These are phyloP conservation scores for Sialia sialis DNA, from an alignment of 2,113 vertebrate genomes.

Conservation along the genomic window DNA sequence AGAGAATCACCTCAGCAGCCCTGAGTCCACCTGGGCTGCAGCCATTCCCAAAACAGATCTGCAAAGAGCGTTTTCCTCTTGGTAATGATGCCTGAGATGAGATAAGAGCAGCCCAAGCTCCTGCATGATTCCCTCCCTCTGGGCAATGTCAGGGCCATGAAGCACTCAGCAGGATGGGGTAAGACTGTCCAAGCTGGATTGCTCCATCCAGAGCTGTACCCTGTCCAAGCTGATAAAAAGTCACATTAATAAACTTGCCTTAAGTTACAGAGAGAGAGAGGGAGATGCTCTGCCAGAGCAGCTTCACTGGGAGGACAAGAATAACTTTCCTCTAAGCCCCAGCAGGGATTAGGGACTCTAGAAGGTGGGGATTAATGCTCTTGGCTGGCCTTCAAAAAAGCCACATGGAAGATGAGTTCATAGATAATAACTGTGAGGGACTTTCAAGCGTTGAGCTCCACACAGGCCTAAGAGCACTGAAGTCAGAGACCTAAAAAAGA, in stretches of 20 bases:
- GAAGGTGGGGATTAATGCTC: constrained; percentile 54
- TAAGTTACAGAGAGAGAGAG: constrained; percentile 1
- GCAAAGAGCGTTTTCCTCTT: accelerated
- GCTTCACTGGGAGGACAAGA: constrained; percentile 11
- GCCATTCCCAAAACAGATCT: background rate
- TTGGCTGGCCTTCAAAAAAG: constrained; percentile 46
- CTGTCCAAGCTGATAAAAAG: constrained; percentile 19
- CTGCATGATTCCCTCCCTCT: background rate
- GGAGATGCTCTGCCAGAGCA: background rate
- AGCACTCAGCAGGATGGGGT: background rate
- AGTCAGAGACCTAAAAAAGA: background rate
- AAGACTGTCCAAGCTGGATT: background rate
- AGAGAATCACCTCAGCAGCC: background rate
- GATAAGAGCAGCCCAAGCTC: background rate
- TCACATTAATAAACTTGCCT: constrained; percentile 25
- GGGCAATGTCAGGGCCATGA: background rate
- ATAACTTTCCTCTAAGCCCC: constrained; percentile 51
- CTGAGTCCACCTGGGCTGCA: background rate
- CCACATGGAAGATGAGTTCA: constrained; percentile 61
- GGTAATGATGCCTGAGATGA: background rate
- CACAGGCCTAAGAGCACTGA: background rate
- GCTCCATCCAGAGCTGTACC: background rate
- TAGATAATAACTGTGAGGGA: constrained; percentile 30
- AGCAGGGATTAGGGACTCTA: constrained; percentile 43
- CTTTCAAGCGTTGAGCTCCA: background rate